phyloP scores from a whole-genome alignment of 2,113 vertebrate species.

The Junco hyemalis region DNA sequence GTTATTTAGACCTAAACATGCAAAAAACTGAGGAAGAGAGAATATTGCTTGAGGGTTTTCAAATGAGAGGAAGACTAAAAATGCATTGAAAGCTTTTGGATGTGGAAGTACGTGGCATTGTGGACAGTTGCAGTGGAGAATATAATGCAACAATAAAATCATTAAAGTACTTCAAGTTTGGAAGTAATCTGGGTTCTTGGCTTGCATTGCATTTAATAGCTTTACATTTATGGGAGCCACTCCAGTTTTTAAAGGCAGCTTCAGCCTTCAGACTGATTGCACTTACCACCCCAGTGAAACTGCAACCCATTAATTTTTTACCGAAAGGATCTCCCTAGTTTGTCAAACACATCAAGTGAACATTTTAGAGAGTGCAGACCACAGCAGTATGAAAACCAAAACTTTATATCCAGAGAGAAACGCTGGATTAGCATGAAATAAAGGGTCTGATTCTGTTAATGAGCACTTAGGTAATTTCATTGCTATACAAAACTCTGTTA shows the following conservation, averaged over 20 bases:
- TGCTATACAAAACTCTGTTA: neutral
- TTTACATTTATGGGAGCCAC: conserved; percentile 63
- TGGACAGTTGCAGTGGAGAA: conserved; percentile 57
- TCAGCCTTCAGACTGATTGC: conserved; percentile 67
- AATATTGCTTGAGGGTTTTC: neutral
- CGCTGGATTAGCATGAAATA: conserved; percentile 7
- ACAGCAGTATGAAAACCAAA: conserved; percentile 39
- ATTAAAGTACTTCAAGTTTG: conserved; percentile 65
- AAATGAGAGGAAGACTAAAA: conserved; percentile 23
- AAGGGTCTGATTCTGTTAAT: neutral
- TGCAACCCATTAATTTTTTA: conserved; percentile 55
- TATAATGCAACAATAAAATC: conserved; percentile 65
- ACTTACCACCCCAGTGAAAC: conserved; percentile 51
- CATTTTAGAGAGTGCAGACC: conserved; percentile 42
- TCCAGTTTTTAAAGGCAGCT: conserved; percentile 68
- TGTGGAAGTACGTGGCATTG: conserved; percentile 44
- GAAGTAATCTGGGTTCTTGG: conserved; percentile 61
- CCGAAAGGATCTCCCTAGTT: conserved; percentile 39
- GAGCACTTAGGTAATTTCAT: neutral
- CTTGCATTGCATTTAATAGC: conserved; percentile 61
- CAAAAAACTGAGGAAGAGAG: conserved; percentile 8
- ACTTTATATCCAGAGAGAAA: neutral
- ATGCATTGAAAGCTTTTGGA: conserved; percentile 56
- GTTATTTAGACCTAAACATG: conserved; percentile 21
- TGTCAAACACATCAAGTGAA: conserved; percentile 36